These are phyloP conservation scores for Rhinophrynus dorsalis DNA, from an alignment of 2,797 vertebrate species.

Conservation along the genomic window DNA sequence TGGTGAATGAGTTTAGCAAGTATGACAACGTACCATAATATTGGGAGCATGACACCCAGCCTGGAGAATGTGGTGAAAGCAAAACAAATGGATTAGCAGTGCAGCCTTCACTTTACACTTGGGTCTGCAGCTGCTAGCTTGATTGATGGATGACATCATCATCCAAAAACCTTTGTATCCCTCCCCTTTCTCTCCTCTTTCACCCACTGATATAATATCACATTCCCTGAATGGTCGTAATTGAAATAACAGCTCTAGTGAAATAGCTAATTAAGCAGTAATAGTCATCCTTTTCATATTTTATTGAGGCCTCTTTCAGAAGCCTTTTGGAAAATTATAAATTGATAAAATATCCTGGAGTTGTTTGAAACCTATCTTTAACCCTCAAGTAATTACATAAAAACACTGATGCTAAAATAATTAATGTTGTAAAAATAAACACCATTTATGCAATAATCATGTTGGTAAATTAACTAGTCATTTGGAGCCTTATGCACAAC, in stretches of 20 bases:
- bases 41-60: constrained; percentile 53
- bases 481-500: no score
- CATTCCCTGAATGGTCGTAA: constrained; percentile 48
- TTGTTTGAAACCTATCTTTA: no score
- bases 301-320: no score
- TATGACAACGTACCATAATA: constrained; percentile 59
- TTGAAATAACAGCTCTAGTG: constrained; percentile 41
- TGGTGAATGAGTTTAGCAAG: constrained; percentile 15
- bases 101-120: constrained; percentile 49
- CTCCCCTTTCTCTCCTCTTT: constrained; percentile 75
- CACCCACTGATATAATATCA: constrained; percentile 61
- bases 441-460: no score
- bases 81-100: constrained; percentile 57
- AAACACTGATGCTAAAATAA: no score
- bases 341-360: no score
- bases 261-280: constrained; percentile 54
- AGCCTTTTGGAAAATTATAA: no score
- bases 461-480: no score
- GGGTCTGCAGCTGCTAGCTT: constrained; percentile 62
- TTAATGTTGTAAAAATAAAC: no score
- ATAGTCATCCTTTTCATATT: no score
- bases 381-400: no score
- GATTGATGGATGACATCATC: constrained; percentile 67
- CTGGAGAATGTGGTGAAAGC: constrained; percentile 63
- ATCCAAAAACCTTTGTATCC: constrained; percentile 67